A percentile compares a stretch with the other conserved stretches of the same genome.
phyloP scores from a whole-genome alignment of 2,888 invertebrate genomes.

The Ophioninae sp. region DNA sequence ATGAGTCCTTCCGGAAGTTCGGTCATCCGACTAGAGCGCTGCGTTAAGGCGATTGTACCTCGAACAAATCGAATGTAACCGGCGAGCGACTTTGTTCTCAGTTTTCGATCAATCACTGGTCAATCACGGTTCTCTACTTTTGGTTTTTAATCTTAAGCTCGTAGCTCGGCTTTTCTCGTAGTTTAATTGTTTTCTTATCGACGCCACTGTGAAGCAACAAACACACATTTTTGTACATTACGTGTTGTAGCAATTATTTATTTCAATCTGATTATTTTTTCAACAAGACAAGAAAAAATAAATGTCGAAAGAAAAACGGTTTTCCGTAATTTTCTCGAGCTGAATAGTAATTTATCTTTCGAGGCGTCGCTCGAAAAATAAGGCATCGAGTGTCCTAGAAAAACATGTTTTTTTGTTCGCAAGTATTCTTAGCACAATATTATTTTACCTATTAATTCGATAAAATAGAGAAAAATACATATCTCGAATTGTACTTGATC shows the following conservation, averaged over 20 bases:
- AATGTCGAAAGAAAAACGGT: neutral
- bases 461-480: neutral
- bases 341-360: neutral
- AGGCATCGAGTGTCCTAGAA: neutral
- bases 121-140: slow-evolving; percentile 4
- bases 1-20: slow-evolving; percentile 23
- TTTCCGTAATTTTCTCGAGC: neutral
- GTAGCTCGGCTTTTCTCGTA: neutral
- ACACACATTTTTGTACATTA: neutral
- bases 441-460: neutral
- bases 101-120: slow-evolving; percentile 8
- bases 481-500: slow-evolving; percentile 14
- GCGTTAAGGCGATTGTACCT: slow-evolving; percentile 8
- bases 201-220: neutral
- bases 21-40: slow-evolving; percentile 20
- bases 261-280: neutral
- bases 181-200: neutral
- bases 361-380: neutral
- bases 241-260: slow-evolving; percentile 3
- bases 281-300: neutral
- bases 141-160: neutral
- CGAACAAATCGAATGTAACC: slow-evolving; percentile 24
- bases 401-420: neutral
- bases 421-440: neutral
- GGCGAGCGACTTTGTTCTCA: slow-evolving; percentile 15